Percentiles rank a stretch among this genome's conserved stretches.
Evolutionary conservation across 2,797 vertebrate species (phyloP).

Genomic region (Aldrovandia affinis): DNA sequence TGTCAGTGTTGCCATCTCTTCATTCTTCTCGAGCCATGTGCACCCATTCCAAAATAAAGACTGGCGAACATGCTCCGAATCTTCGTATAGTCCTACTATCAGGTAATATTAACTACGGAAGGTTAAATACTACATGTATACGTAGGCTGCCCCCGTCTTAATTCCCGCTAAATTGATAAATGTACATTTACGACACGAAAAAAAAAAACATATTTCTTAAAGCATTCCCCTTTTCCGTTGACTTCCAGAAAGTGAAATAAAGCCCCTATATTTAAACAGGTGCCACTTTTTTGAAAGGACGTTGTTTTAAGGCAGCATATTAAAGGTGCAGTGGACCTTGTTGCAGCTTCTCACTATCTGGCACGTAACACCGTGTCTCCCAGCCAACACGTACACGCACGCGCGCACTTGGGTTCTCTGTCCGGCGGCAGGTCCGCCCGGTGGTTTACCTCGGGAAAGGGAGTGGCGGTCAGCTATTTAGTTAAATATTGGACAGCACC

Average conservation of each 20-base stretch:
- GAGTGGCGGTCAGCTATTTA: conserved; percentile 15
- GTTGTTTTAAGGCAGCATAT: neutral
- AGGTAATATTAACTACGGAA: neutral
- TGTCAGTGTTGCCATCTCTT: neutral
- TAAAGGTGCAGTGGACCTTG: neutral
- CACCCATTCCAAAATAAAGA: neutral
- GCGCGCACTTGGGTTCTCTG: neutral
- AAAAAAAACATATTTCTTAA: neutral
- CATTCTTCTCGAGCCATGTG: neutral
- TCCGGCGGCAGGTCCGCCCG: neutral
- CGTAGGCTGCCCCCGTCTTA: neutral
- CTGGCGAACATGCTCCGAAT: neutral
- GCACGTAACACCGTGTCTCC: neutral
- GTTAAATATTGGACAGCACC: conserved; percentile 32
- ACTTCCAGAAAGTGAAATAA: neutral
- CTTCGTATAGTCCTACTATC: neutral
- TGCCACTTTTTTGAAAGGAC: neutral
- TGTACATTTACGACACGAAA: neutral
- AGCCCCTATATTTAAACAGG: neutral
- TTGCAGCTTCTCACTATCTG: neutral
- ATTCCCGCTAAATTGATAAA: neutral
- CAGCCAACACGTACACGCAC: neutral
- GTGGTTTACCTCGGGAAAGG: neutral
- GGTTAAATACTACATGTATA: neutral
- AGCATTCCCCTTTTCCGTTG: neutral